Percentiles rank a stretch among this genome's conserved stretches.
Conservation (phyloP, 1,140 invertebrate species). For the Heliothis virescens region DNA sequence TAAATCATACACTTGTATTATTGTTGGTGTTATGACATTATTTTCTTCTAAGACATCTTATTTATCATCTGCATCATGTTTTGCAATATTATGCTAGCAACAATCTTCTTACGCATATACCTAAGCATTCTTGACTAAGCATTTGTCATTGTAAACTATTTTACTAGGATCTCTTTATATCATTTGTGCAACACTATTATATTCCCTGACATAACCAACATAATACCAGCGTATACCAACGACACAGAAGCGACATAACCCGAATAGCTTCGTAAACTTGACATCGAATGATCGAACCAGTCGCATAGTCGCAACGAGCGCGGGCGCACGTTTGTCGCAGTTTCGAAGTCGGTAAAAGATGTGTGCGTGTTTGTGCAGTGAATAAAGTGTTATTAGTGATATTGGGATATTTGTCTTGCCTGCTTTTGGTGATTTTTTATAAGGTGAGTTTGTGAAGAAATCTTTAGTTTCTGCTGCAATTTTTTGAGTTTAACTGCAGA, state of each 20-base stretch:
- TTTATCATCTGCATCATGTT: no score
- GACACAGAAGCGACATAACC: slow-evolving; percentile 29
- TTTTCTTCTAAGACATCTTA: no score
- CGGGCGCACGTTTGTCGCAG: slow-evolving; percentile 36
- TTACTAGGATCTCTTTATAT: slow-evolving; percentile 3
- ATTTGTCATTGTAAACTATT: no score
- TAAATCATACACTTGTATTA: no score
- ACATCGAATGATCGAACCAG: slow-evolving; percentile 43
- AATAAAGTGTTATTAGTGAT: slow-evolving; percentile 27
- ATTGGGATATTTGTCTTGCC: slow-evolving; percentile 20
- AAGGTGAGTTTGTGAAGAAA: not conserved
- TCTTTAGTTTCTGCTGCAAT: not conserved
- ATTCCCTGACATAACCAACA: slow-evolving; percentile 36
- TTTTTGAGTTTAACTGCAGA: slow-evolving; percentile 1
- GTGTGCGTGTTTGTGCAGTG: slow-evolving; percentile 45
- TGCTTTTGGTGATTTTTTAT: slow-evolving; percentile 11
- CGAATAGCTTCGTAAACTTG: slow-evolving; percentile 46
- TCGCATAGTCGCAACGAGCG: slow-evolving; percentile 17
- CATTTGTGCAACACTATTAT: slow-evolving; percentile 13
- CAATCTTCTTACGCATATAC: no score
- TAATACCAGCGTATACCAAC: slow-evolving; percentile 6
- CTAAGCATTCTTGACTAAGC: no score
- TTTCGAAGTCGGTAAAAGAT: slow-evolving; percentile 14
- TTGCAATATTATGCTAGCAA: no score
- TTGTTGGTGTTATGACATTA: no score